Conservation (phyloP, 2,888 invertebrate genomes). For the Ectemnius cavifrons region DNA sequence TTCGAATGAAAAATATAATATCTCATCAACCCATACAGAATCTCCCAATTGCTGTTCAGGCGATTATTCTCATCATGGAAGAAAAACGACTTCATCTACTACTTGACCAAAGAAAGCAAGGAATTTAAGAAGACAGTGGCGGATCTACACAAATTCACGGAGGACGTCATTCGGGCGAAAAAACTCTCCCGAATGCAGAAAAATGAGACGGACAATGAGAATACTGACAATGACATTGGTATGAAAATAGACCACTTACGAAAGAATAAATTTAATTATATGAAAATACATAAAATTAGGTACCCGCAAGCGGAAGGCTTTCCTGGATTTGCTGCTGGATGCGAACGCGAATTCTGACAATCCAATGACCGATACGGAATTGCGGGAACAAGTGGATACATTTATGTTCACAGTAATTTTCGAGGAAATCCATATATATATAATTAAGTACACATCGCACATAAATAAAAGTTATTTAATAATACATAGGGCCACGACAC, state of each 20-base stretch:
- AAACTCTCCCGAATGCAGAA: slow-evolving; percentile 49
- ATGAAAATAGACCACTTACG: no score
- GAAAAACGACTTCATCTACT: not conserved
- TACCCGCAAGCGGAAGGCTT: not conserved
- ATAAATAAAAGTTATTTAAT: no score
- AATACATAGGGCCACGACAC: slow-evolving; percentile 79
- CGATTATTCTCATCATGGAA: not conserved
- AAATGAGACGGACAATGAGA: slow-evolving; percentile 77
- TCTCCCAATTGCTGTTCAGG: not conserved
- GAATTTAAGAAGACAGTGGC: not conserved
- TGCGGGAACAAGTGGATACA: slow-evolving; percentile 86
- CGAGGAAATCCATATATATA: not conserved
- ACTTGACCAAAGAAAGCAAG: not conserved
- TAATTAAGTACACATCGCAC: not conserved
- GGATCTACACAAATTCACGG: not conserved
- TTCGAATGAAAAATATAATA: not conserved
- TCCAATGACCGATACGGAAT: slow-evolving; percentile 81
- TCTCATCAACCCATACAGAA: not conserved
- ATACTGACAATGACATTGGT: no score
- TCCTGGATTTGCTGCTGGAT: slow-evolving; percentile 80
- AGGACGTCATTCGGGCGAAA: slow-evolving; percentile 43
- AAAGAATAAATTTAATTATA: no score
- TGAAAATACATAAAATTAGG: no score
- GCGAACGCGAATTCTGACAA: slow-evolving; percentile 81
- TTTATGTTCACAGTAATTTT: slow-evolving; percentile 84